A percentile compares a stretch with the other conserved stretches of the same genome.
These are phyloP conservation scores for Nipponacmea schrenckii DNA, from an alignment of 2,888 invertebrate species.

Conservation along the genomic window DNA sequence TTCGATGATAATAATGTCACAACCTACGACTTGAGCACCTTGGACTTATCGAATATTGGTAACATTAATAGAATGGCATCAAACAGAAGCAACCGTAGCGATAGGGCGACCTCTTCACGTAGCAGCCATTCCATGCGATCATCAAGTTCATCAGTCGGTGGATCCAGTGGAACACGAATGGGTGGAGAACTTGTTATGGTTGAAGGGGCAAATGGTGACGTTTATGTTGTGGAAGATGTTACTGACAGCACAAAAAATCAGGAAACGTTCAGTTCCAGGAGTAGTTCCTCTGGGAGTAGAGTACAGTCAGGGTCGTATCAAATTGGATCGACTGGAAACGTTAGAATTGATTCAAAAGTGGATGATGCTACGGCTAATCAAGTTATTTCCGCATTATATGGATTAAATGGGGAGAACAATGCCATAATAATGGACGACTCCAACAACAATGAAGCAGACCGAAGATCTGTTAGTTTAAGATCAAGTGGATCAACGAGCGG, in stretches of 20 bases:
- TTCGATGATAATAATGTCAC: neutral
- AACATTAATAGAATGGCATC: slow-evolving; percentile 33
- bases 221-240: slow-evolving; percentile 49
- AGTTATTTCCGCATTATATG: slow-evolving; percentile 18
- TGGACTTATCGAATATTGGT: neutral
- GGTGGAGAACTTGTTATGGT: slow-evolving; percentile 38
- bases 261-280: slow-evolving; percentile 28
- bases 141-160: slow-evolving; percentile 23
- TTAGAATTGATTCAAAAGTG: slow-evolving; percentile 6
- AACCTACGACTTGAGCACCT: neutral
- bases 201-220: slow-evolving; percentile 45
- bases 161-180: slow-evolving; percentile 27
- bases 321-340: neutral
- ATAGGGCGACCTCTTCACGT: slow-evolving; percentile 41
- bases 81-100: slow-evolving; percentile 42
- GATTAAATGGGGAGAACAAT: slow-evolving; percentile 5
- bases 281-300: neutral
- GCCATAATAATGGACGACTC: slow-evolving; percentile 8
- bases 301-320: neutral
- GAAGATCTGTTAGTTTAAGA: slow-evolving; percentile 9
- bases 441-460: slow-evolving; percentile 9
- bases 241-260: slow-evolving; percentile 44
- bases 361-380: slow-evolving; percentile 15
- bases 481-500: neutral
- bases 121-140: slow-evolving; percentile 27